Evolutionary conservation across 2,888 invertebrate species (phyloP).

Genomic region (Euzophera pinguis): DNA sequence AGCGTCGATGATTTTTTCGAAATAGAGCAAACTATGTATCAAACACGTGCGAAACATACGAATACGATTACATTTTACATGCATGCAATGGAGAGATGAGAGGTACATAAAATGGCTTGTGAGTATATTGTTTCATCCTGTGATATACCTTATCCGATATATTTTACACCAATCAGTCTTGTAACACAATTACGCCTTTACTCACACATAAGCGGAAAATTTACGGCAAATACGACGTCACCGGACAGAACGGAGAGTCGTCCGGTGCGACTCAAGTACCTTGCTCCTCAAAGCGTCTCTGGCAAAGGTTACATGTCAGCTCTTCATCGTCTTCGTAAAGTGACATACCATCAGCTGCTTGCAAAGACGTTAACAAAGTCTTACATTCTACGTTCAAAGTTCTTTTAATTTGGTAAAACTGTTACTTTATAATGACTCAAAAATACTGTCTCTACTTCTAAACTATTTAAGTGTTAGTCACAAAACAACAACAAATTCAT

Average conservation of each 20-base stretch:
- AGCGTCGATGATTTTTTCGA: constrained; percentile 40
- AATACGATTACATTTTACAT: constrained; percentile 35
- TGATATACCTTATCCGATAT: constrained; percentile 40
- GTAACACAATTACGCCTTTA: constrained; percentile 77
- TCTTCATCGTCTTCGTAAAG: constrained; percentile 83
- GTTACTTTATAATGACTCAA: constrained; percentile 23
- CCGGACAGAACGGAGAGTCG: constrained; percentile 58
- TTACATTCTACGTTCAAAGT: constrained; percentile 58
- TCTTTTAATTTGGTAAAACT: constrained; percentile 25
- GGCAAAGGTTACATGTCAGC: constrained; percentile 87
- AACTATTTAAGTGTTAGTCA: constrained; percentile 11
- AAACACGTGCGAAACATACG: constrained; percentile 50
- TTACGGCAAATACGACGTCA: constrained; percentile 62
- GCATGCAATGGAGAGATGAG: constrained; percentile 50
- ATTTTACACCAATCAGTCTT: constrained; percentile 45
- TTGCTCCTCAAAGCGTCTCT: constrained; percentile 88
- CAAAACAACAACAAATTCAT: constrained; percentile 29
- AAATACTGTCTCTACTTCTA: constrained; percentile 16
- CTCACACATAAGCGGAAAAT: constrained; percentile 77
- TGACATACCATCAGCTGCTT: constrained; percentile 82
- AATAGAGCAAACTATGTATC: constrained; percentile 39
- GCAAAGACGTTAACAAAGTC: constrained; percentile 80
- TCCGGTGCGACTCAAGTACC: constrained; percentile 80
- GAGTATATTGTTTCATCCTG: constrained; percentile 31
- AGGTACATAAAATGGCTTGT: constrained; percentile 38